Conservation (phyloP, 2,888 invertebrate species). For the Macrosiphum euphorbiae region DNA sequence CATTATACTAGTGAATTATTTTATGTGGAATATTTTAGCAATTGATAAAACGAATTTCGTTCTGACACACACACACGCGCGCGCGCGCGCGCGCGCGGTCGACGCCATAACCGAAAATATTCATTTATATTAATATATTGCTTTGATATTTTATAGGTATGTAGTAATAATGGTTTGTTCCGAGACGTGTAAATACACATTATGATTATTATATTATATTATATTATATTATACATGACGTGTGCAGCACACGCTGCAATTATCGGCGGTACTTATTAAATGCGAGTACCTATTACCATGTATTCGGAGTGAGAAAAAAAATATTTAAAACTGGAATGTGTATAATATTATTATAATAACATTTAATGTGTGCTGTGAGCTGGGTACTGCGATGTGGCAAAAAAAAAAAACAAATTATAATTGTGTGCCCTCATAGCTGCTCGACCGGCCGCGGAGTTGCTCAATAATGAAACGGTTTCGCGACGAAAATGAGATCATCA, state of each 20-base stretch:
- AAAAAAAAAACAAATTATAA: not conserved
- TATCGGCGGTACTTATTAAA: not conserved
- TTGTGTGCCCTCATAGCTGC: not conserved
- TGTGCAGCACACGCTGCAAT: not conserved
- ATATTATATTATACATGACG: not conserved
- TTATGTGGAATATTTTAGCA: not conserved
- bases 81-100: not conserved
- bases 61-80: not conserved
- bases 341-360: not conserved
- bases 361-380: not conserved
- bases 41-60: constrained; percentile 13
- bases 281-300: not conserved
- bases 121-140: not conserved
- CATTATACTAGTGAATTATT: not conserved
- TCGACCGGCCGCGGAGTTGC: not conserved
- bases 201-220: not conserved
- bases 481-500: not conserved
- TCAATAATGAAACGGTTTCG: not conserved
- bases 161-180: not conserved
- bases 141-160: not conserved
- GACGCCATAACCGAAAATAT: not conserved
- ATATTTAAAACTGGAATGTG: not conserved
- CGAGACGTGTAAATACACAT: not conserved
- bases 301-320: not conserved
- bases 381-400: not conserved